A percentile compares a stretch with the other conserved stretches of the same genome.
Conservation (phyloP, 35 echinoderm and acorn worm genomes). For the Stichopus chloronotus region DNA sequence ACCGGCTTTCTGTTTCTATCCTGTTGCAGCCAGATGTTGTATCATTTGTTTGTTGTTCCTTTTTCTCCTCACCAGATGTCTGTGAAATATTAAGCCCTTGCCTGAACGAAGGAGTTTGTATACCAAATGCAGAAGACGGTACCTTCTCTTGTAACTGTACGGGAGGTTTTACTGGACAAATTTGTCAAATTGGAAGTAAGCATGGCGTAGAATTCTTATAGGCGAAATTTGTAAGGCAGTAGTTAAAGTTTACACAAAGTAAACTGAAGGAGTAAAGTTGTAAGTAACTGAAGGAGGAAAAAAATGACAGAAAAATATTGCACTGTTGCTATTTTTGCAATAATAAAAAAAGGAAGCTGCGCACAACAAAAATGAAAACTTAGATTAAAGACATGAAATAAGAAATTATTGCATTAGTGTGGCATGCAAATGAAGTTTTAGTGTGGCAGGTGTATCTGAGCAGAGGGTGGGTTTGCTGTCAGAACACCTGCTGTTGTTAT, state of each 20-base stretch:
- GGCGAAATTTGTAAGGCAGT: neutral
- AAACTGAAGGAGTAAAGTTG: neutral
- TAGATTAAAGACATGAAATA: too few species aligned
- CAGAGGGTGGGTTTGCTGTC: too few species aligned
- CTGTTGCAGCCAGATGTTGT: too few species aligned
- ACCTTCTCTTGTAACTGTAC: slow-evolving; percentile 37
- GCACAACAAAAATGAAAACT: too few species aligned
- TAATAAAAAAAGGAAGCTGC: too few species aligned
- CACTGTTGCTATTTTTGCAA: too few species aligned
- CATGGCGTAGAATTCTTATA: neutral
- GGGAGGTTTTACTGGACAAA: slow-evolving; percentile 31
- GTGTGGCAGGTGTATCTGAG: too few species aligned
- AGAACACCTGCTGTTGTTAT: too few species aligned
- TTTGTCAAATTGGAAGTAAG: slow-evolving; percentile 53
- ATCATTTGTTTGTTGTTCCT: too few species aligned
- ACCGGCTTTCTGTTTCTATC: too few species aligned
- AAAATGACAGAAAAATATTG: neutral
- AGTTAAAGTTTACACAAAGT: neutral
- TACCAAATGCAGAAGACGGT: slow-evolving; percentile 24
- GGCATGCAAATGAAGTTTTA: too few species aligned
- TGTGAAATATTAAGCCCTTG: slow-evolving; percentile 42
- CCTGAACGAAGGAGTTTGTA: slow-evolving; percentile 20
- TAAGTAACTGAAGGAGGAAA: neutral
- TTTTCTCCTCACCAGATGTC: neutral
- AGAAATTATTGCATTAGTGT: too few species aligned